These are phyloP conservation scores for Apotomis betuletana DNA, from an alignment of 2,888 invertebrate genomes.

Conservation along the genomic window DNA sequence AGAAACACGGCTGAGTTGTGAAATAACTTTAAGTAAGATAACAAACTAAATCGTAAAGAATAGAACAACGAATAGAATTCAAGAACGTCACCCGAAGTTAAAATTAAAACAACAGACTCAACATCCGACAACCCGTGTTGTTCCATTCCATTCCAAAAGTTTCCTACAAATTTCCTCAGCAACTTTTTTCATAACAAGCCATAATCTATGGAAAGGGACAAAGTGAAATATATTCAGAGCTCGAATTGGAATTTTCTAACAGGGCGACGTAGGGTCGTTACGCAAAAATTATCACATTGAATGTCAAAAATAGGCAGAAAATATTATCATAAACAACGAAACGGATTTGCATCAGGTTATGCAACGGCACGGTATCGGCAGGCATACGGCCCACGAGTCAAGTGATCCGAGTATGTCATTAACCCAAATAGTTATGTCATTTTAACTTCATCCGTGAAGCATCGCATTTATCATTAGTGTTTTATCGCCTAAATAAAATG, in stretches of 20 bases:
- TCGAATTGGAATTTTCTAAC: conserved; percentile 41
- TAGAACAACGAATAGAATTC: conserved; percentile 3
- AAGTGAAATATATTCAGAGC: conserved; percentile 39
- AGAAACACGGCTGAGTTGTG: conserved; percentile 4
- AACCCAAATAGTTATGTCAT: conserved; percentile 54
- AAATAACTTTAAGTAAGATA: conserved; percentile 15
- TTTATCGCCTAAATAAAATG: conserved; percentile 4
- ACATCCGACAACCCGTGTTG: conserved; percentile 6
- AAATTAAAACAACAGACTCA: conserved; percentile 15
- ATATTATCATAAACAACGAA: conserved; percentile 43
- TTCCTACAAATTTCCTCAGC: conserved; percentile 17
- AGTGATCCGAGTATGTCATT: conserved; percentile 52
- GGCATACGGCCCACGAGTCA: conserved; percentile 44
- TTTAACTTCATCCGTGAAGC: conserved; percentile 41
- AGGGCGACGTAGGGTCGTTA: conserved; percentile 46
- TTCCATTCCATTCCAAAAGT: conserved; percentile 10
- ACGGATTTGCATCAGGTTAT: conserved; percentile 53
- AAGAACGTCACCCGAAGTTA: conserved; percentile 6
- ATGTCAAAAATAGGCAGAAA: conserved; percentile 52
- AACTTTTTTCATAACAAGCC: conserved; percentile 6
- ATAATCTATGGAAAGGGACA: conserved; percentile 13
- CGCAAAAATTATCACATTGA: conserved; percentile 48
- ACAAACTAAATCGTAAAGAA: conserved; percentile 21
- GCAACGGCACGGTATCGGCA: conserved; percentile 47
- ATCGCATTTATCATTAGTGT: conserved; percentile 44